Evolutionary conservation across 1,140 invertebrate genomes (phyloP).

Genomic region (Zaprionus kolodkinae): DNA sequence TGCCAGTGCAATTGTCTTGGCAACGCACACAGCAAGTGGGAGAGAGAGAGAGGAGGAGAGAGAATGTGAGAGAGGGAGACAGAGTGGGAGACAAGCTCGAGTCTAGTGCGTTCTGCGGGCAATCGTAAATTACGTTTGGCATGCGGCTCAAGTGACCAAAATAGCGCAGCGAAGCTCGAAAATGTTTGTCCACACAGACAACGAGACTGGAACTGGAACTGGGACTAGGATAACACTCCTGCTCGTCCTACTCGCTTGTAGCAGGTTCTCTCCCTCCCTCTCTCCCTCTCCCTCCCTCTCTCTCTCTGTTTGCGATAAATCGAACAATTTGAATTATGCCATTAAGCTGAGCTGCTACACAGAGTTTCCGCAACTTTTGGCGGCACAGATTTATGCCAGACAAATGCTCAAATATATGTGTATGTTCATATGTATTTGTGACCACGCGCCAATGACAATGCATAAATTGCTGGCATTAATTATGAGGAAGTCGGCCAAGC

Average conservation of each 20-base stretch:
- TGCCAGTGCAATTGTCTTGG: conserved; percentile 60
- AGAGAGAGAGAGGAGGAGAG: background rate
- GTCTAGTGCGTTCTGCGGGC: conserved; percentile 14
- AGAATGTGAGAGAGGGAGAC: background rate
- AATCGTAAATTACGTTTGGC: conserved; percentile 67
- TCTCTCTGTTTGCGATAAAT: conserved; percentile 43
- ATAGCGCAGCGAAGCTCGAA: conserved; percentile 17
- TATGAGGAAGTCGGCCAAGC: conserved; percentile 42
- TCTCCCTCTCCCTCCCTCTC: no score
- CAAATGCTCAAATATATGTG: conserved; percentile 52
- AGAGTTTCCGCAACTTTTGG: background rate
- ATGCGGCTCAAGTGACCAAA: conserved; percentile 63
- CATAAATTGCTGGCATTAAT: conserved; percentile 70
- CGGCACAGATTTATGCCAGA: conserved; percentile 56
- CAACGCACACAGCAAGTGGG: conserved; percentile 18
- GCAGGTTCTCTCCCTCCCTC: no score
- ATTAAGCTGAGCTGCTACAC: background rate
- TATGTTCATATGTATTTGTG: background rate
- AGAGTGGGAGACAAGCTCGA: background rate
- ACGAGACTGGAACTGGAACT: conserved; percentile 3
- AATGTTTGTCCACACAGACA: conserved; percentile 24
- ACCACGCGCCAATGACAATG: conserved; percentile 55
- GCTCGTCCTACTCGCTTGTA: no score
- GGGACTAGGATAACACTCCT: conserved; percentile 26
- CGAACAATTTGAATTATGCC: conserved; percentile 65